Percentiles rank a stretch among this genome's conserved stretches.
phyloP scores from a whole-genome alignment of 1,140 invertebrate genomes.

The Sarcophaga peregrina region DNA sequence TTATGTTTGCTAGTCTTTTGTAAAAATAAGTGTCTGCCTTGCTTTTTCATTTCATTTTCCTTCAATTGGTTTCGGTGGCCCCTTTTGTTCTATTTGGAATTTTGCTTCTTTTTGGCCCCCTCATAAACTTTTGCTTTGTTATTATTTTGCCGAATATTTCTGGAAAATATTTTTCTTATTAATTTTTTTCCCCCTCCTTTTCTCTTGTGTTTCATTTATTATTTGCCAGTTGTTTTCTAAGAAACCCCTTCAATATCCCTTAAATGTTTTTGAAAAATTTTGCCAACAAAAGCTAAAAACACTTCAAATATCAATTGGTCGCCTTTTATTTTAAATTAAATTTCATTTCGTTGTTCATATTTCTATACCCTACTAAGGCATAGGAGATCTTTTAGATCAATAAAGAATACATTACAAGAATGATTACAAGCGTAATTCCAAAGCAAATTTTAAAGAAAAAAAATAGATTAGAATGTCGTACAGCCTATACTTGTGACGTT shows the following conservation, averaged over 20 bases:
- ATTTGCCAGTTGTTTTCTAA: too few relatives aligned
- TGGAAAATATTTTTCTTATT: not conserved
- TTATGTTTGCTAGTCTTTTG: too few relatives aligned
- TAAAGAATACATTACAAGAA: too few relatives aligned
- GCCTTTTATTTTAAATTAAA: not conserved
- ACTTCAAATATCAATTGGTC: conserved; percentile 1
- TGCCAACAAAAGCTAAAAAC: conserved; percentile 4
- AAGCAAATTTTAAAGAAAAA: too few relatives aligned
- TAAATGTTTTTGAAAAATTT: not conserved
- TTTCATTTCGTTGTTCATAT: not conserved
- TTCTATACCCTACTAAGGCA: too few relatives aligned
- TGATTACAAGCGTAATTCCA: too few relatives aligned
- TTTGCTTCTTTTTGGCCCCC: not conserved
- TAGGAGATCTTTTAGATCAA: too few relatives aligned
- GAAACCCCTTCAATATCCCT: too few relatives aligned
- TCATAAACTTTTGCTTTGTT: not conserved
- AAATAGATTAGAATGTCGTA: too few relatives aligned
- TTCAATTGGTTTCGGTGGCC: not conserved
- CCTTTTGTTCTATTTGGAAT: not conserved
- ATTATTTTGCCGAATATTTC: not conserved
- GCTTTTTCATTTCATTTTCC: not conserved
- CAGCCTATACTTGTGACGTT: too few relatives aligned
- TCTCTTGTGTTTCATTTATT: too few relatives aligned
- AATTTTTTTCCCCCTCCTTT: not conserved
- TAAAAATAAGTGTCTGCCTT: not conserved